Conservation (phyloP, 2,113 vertebrate species). For the Phalacrocorax aristotelis region DNA sequence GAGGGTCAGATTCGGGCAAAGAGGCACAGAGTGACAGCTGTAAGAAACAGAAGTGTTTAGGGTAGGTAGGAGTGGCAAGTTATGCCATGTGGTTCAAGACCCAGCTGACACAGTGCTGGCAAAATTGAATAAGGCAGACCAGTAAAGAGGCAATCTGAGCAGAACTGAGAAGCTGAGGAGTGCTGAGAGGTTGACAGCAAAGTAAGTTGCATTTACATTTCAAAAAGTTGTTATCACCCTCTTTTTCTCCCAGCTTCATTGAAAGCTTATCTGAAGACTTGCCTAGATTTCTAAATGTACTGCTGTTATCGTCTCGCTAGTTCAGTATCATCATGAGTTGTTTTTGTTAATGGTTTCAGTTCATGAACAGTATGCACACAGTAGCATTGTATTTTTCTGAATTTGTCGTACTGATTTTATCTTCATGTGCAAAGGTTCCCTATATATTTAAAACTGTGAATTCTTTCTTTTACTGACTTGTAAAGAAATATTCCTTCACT, state of each 20-base stretch:
- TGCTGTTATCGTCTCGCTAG: background rate
- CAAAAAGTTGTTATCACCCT: background rate
- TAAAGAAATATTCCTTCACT: background rate
- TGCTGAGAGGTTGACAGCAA: background rate
- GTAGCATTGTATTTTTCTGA: background rate
- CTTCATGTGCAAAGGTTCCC: background rate
- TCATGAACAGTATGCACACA: background rate
- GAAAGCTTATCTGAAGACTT: background rate
- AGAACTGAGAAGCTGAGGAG: background rate
- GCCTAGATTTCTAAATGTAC: background rate
- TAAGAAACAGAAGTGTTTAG: background rate
- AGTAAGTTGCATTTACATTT: background rate
- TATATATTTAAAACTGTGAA: background rate
- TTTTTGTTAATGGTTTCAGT: background rate
- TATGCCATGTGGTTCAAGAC: background rate
- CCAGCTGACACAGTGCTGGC: background rate
- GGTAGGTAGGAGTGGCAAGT: background rate
- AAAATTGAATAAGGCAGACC: background rate
- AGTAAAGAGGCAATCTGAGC: background rate
- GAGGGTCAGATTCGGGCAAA: background rate
- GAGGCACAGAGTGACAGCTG: background rate
- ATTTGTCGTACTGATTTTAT: background rate
- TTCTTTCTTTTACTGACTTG: background rate
- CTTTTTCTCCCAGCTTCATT: background rate
- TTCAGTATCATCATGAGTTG: background rate